These are phyloP conservation scores for Antennarius maculatus DNA, from an alignment of 2,797 vertebrate genomes.

Conservation along the genomic window DNA sequence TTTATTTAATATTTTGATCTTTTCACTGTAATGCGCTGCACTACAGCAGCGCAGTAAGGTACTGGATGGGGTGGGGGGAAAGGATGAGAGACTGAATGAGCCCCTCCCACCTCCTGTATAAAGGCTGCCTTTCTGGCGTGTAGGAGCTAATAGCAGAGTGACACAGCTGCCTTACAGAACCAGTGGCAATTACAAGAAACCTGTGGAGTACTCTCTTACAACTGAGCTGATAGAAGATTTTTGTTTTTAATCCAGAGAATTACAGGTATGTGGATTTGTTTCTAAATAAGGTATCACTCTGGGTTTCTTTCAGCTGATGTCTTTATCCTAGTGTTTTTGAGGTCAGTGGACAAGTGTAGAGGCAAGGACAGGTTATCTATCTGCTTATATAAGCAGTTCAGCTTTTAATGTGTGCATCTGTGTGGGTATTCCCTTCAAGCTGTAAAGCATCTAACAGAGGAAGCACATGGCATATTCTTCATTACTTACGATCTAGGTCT, in stretches of 20 bases:
- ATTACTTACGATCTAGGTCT: constrained; percentile 7
- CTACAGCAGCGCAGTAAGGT: constrained; percentile 36
- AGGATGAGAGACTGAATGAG: constrained; percentile 69
- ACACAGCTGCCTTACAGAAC: constrained; percentile 81
- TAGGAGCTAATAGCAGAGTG: constrained; percentile 82
- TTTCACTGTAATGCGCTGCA: constrained; percentile 24
- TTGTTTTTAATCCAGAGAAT: constrained; percentile 37
- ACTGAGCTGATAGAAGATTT: constrained; percentile 59
- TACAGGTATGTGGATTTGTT: constrained; percentile 73
- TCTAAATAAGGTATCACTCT: constrained; percentile 33
- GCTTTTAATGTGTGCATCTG: constrained; percentile 50
- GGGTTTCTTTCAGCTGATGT: constrained; percentile 52
- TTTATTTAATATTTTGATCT: constrained; percentile 5
- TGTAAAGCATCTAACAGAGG: constrained; percentile 40
- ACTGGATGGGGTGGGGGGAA: constrained; percentile 54
- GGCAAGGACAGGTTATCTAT: constrained; percentile 73
- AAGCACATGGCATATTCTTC: constrained; percentile 5
- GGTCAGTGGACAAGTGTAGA: constrained; percentile 72
- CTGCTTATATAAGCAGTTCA: constrained; percentile 76
- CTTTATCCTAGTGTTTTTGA: constrained; percentile 71
- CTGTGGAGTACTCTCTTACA: constrained; percentile 78
- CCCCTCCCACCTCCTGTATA: constrained; percentile 82
- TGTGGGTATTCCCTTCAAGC: constrained; percentile 31
- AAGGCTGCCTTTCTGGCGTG: constrained; percentile 75
- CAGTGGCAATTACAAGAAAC: constrained; percentile 72